Base-by-base conservation (phyloP, 2,113 vertebrate species). In the Tragulus kanchil region DNA sequence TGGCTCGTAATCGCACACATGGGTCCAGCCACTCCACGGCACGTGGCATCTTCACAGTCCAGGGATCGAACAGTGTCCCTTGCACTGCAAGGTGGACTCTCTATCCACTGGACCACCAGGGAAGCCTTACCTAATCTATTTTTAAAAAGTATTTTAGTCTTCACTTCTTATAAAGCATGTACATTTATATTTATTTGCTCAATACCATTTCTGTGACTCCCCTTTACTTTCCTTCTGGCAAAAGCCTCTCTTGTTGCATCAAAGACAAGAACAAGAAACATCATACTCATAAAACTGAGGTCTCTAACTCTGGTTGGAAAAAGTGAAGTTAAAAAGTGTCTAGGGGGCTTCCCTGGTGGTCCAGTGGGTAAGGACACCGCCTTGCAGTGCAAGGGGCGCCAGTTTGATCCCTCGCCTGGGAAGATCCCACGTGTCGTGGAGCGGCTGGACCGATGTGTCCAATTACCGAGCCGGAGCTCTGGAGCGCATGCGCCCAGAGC, bases 141-240 rank as follows among this genome's bases (percentile, higher is more conserved):
- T 93, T 90, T 9, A 15, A 67, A 95, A 85, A 83, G 26, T 15
- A 28, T 83, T 45, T 61, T 67, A 58, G 23, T 31, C 48, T 96
- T 28, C 65, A 50, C 69, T 89, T 89, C 78, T 79, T 50, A 62
- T 5, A 12, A 25, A 25, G 6, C 54, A 91, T 67, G 23, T 62
- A 36, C 7, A 85, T 50, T 79, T 86, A 79, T 4, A 84, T 31
- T 90, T 25, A 54, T 26, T 87, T 92, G 84, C 10, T 91, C 36
- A 67, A 7, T 42, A 78, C 16, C 71, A 75, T 59, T 89, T 96
- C 78, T 82, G n/a, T 65, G n/a, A 71, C 21, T 95, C 77, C 61
- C 36, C 89, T 75, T 92, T 54, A 85, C 25, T 50, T 85, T 2
- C 3, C 17, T 3, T 52, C 71, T 50, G 77, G 11, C 25, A 73